These are phyloP conservation scores for Eristalis tenax DNA, from an alignment of 2,888 invertebrate species.

Conservation along the genomic window DNA sequence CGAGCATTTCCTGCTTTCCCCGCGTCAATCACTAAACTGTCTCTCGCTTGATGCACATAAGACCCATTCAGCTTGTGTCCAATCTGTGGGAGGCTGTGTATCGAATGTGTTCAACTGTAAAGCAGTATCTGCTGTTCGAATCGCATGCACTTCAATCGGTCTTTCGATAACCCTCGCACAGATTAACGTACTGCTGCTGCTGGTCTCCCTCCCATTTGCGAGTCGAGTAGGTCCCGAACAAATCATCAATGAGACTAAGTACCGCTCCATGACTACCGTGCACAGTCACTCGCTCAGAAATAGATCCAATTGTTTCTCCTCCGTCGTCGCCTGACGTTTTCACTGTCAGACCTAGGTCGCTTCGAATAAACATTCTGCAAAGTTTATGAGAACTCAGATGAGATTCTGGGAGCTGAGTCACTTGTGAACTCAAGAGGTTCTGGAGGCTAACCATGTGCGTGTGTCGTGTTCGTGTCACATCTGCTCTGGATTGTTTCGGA, in stretches of 20 bases:
- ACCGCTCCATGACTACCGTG: slow-evolving; percentile 26
- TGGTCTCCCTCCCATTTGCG: background rate
- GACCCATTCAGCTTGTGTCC: background rate
- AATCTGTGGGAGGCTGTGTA: slow-evolving; percentile 9
- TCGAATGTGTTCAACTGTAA: slow-evolving; percentile 48
- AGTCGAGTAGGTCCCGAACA: background rate
- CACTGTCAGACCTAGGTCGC: slow-evolving; percentile 40
- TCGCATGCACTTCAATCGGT: slow-evolving; percentile 23
- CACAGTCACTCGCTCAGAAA: slow-evolving; percentile 29
- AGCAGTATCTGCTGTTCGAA: slow-evolving; percentile 29
- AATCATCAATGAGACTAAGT: slow-evolving; percentile 19
- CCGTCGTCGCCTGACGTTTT: slow-evolving; percentile 16
- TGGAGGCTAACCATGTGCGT: slow-evolving; percentile 31
- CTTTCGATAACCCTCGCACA: background rate
- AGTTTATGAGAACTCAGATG: slow-evolving; percentile 36
- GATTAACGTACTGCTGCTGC: background rate
- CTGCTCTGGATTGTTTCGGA: slow-evolving; percentile 7
- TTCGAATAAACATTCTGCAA: slow-evolving; percentile 25
- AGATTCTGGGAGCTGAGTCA: slow-evolving; percentile 38
- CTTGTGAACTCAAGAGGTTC: slow-evolving; percentile 4
- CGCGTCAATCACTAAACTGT: background rate
- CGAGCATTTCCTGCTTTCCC: slow-evolving; percentile 6
- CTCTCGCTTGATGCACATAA: background rate
- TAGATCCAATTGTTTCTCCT: slow-evolving; percentile 30
- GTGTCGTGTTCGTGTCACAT: slow-evolving; percentile 3